Percentiles rank a stretch among this genome's conserved stretches.
Evolutionary conservation across 2,888 invertebrate species (phyloP).

Genomic region (Drosophila demipolita): DNA sequence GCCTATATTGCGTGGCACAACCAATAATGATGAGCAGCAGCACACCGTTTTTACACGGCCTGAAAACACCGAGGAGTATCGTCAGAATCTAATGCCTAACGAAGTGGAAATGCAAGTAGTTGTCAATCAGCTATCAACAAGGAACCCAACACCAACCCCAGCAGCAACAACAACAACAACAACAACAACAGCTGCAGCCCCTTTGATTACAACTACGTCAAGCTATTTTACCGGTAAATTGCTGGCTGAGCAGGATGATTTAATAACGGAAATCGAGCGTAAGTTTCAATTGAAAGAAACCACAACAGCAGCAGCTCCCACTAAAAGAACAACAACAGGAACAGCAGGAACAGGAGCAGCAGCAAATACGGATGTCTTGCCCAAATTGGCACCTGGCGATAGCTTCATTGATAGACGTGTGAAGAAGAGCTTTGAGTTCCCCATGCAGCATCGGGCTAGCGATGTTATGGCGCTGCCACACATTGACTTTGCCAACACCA

Average conservation of each 20-base stretch:
- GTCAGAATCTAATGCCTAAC: slow-evolving; percentile 77
- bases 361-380: slow-evolving; percentile 1
- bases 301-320: slow-evolving; percentile 31
- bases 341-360: slow-evolving; percentile 2
- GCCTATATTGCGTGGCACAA: slow-evolving; percentile 63
- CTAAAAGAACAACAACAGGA: slow-evolving; percentile 42
- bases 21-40: slow-evolving; percentile 67
- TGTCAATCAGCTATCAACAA: slow-evolving; percentile 13
- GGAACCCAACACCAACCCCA: neutral
- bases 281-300: slow-evolving; percentile 83
- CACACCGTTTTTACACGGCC: slow-evolving; percentile 71
- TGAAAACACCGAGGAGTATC: slow-evolving; percentile 58
- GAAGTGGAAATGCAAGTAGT: slow-evolving; percentile 61
- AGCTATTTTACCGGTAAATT: slow-evolving; percentile 83
- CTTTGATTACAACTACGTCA: slow-evolving; percentile 34
- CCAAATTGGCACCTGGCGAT: slow-evolving; percentile 40
- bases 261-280: slow-evolving; percentile 84
- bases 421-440: slow-evolving; percentile 84
- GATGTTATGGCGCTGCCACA: slow-evolving; percentile 78
- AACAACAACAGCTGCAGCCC: slow-evolving; percentile 9
- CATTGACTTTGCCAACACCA: slow-evolving; percentile 84
- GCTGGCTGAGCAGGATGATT: slow-evolving; percentile 83
- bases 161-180: slow-evolving; percentile 21
- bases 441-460: slow-evolving; percentile 80
- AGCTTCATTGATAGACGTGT: slow-evolving; percentile 84